phyloP scores from a whole-genome alignment of 2,113 vertebrate genomes.

The Anseranas semipalmata region DNA sequence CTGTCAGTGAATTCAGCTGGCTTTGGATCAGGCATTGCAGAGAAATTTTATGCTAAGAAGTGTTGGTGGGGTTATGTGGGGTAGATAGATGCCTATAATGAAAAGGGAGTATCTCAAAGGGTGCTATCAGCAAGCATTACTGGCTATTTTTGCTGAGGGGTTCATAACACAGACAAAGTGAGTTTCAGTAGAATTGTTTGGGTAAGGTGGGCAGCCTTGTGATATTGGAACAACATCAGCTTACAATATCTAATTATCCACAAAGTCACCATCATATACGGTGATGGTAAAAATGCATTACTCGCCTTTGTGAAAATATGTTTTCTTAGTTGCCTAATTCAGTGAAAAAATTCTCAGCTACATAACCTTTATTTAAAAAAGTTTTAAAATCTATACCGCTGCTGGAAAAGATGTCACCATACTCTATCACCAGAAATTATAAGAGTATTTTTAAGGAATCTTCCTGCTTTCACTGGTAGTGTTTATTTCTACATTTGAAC shows the following conservation, averaged over 20 bases:
- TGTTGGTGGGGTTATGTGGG: not conserved
- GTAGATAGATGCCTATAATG: not conserved
- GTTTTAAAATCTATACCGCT: not conserved
- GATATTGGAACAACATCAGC: not conserved
- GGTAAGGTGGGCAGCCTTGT: not conserved
- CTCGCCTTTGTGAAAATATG: not conserved
- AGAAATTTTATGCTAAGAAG: not conserved
- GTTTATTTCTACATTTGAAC: not conserved
- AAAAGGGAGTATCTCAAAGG: not conserved
- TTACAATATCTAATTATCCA: not conserved
- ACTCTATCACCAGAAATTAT: not conserved
- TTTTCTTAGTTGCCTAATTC: not conserved
- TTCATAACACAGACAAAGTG: not conserved
- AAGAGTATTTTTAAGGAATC: not conserved
- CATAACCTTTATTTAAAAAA: not conserved
- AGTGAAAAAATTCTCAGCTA: not conserved
- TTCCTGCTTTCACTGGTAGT: not conserved
- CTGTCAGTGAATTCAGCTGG: fast-evolving
- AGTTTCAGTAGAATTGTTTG: not conserved
- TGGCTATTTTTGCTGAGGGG: not conserved
- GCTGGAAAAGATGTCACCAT: not conserved
- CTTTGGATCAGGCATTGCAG: not conserved
- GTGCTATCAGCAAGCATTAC: not conserved
- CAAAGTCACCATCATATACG: not conserved
- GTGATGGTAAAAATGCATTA: not conserved